Evolutionary conservation across 1,140 invertebrate genomes (phyloP).

Genomic region (Drosophila pachea): DNA sequence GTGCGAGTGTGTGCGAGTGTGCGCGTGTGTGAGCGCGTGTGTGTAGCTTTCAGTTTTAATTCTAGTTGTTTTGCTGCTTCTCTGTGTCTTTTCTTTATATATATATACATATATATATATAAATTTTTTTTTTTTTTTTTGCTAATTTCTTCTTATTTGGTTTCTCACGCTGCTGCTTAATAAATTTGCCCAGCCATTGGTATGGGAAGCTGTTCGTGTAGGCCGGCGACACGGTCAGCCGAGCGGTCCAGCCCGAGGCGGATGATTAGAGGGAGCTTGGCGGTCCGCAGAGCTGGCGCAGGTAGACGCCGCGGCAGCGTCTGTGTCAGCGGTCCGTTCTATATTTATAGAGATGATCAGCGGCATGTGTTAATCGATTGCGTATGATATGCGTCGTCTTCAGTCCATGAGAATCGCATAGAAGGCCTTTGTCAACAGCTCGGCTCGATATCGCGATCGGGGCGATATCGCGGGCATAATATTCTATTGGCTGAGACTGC

Average conservation of each 20-base stretch:
- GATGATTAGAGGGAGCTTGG: background rate
- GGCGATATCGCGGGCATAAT: background rate
- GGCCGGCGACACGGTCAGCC: constrained; percentile 7
- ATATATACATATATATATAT: no score
- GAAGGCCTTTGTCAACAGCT: background rate
- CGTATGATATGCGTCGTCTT: background rate
- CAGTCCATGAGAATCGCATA: background rate
- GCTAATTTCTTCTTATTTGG: constrained; percentile 43
- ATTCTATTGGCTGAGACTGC: background rate
- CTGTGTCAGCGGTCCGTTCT: no score
- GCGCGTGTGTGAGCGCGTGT: background rate
- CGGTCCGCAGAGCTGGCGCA: no score
- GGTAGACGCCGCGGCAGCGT: no score
- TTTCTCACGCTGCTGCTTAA: constrained; percentile 47
- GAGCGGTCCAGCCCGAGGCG: background rate
- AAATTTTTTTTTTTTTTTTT: constrained; percentile 13
- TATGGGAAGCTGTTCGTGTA: constrained; percentile 7
- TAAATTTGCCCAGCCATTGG: constrained; percentile 32
- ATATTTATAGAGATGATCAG: no score
- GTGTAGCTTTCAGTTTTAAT: no score
- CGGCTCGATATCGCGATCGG: no score
- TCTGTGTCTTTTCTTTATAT: background rate
- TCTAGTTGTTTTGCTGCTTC: no score
- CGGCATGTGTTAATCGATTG: background rate
- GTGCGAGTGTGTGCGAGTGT: background rate